phyloP scores from a whole-genome alignment of 2,888 invertebrate genomes.

The Erannis defoliaria region DNA sequence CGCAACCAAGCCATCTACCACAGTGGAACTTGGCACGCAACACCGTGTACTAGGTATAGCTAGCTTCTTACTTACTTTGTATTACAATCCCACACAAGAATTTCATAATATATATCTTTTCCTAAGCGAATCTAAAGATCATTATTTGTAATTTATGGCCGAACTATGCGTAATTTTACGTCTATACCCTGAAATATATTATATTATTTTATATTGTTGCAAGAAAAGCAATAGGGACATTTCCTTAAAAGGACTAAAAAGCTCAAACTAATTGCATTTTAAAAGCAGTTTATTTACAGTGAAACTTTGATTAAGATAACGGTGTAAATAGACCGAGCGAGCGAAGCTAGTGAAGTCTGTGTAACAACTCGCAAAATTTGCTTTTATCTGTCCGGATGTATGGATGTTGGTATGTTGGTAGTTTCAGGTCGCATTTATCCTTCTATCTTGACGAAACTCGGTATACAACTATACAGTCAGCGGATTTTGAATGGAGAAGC shows the following conservation, averaged over 20 bases:
- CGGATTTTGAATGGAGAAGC: too few species aligned
- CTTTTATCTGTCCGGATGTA: too few species aligned
- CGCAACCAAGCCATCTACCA: not conserved
- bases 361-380: too few species aligned
- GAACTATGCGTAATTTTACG: conserved; percentile 33
- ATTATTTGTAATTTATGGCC: conserved; percentile 35
- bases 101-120: conserved; percentile 39
- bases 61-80: conserved; percentile 5
- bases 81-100: conserved; percentile 29
- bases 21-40: not conserved
- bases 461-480: too few species aligned
- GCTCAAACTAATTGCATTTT: conserved; percentile 41
- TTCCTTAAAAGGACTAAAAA: conserved; percentile 48
- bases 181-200: conserved; percentile 22
- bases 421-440: too few species aligned
- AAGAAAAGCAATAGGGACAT: conserved; percentile 40
- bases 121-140: conserved; percentile 34
- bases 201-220: conserved; percentile 33
- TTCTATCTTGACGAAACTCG: too few species aligned
- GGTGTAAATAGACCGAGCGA: too few species aligned
- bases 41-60: not conserved
- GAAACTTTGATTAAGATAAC: not conserved
- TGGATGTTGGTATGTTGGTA: too few species aligned
- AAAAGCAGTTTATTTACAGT: not conserved
- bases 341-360: too few species aligned